Evolutionary conservation across 2,797 vertebrate species (phyloP), one percentile per base, ranked within the genome.

Genomic region (Poeciliopsis paucimaculata): DNA sequence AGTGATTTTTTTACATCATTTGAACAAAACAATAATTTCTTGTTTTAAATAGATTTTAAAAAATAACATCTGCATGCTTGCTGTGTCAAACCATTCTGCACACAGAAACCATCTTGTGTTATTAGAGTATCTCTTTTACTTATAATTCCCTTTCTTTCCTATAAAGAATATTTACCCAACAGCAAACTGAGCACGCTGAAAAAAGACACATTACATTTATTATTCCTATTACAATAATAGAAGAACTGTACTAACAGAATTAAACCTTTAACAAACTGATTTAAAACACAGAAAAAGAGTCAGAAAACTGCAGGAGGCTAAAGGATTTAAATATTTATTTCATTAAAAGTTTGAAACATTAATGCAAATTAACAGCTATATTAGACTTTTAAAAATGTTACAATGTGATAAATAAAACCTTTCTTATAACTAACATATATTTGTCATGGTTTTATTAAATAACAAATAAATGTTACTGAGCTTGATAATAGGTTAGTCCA

Each of bases 331-430:
- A 83, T 82, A 84, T 71, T 91, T 90, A 93, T 94, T 84, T 84
- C 57, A 89, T 85, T 90, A 74, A 83, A 92, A 91, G 84, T 26
- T 57, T 83, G 64, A 47, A 88, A 92, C 91, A 93, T 86, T 31
- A 77, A 93, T 94, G 94, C 92, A 95, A 95, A 94, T 90, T 83
- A 90, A 73, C 90, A 94, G 88, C 64, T 85, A 87, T 91, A 81
- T 90, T 79, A 76, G 90, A 89, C 83, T 81, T 84, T 92, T 93
- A 94, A 87, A 95, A 95, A 94, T 90, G 74, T 91, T 90, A 89
- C 90, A 88, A 87, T 92, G 91, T 88, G 88, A 91, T 91, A 90
- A 88, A 75, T 84, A 70, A 86, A 84, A 85, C 77, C 62, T 57
- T 86, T 77, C 87, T 60, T 82, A 72, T 85, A 86, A 89, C 90